Evolutionary conservation across 2,797 vertebrate species (phyloP), one percentile per base, ranked within the genome.

Genomic region (Eulemur coronatus): DNA sequence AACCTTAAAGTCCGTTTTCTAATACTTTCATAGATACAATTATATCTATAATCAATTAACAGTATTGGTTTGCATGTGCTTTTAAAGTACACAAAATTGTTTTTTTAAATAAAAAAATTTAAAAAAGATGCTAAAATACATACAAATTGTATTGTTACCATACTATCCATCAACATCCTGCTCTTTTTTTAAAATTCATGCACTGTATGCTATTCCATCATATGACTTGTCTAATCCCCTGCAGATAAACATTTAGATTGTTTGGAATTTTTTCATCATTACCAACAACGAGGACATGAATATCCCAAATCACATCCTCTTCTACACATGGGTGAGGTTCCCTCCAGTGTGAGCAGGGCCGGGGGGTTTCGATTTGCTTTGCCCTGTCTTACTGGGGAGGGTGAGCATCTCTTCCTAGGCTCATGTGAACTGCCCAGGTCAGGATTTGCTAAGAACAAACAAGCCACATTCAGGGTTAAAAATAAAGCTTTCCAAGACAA

Each of bases 281-380:
- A 67, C 55, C 52, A 69, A 75, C 26, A 76, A 69, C 0, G 6
- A 61, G 33, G 57, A 46, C 5, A 4, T 20, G 20, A 79, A 15
- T 7, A 46, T 63, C 75, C 33, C 35, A 22, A 26, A 8, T 24
- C 28, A 3, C 38, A 10, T 30, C 81, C 24, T 85, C 65, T 35
- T 12, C 4, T 30, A 2, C 41, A 35, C 1, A 1, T 65, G 0
- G n/a, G 46, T 33, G 38, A 63, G 57, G 15, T 8, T 11, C 41
- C 24, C 41, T 92, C n/a, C 9, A 8, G 18, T 1, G 15, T 9
- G 38, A 78, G 22, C 2, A 12, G 20, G 59, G 10, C 30, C 15
- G 33, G n/a, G 33, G n/a, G 7, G 1, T 12, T 22, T 26, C 0
- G 0, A 11, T 2, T 28, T 15, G 30, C 38, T 41, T 9, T 11